phyloP scores from a whole-genome alignment of 2,113 vertebrate species.

The Aegotheles bennettii region DNA sequence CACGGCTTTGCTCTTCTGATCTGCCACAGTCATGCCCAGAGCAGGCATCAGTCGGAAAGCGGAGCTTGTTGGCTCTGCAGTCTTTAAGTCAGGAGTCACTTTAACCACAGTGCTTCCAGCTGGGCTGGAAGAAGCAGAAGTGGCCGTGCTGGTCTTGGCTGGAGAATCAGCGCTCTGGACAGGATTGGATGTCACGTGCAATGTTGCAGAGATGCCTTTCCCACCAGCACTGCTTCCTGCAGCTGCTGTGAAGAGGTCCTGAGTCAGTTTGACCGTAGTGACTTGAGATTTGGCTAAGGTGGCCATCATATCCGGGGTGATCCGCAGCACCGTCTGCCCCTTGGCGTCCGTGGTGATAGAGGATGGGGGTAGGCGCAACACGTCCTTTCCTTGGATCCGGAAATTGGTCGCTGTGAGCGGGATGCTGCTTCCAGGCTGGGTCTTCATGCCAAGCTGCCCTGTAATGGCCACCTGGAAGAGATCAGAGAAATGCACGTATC shows the following conservation, averaged over 20 bases:
- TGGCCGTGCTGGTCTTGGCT: constrained; percentile 58
- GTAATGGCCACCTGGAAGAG: constrained; percentile 88
- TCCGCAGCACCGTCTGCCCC: constrained; percentile 93
- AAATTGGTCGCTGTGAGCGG: constrained; percentile 91
- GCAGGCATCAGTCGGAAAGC: constrained; percentile 94
- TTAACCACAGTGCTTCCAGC: constrained; percentile 82
- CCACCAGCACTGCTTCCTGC: constrained; percentile 57
- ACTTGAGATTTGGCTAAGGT: constrained; percentile 93
- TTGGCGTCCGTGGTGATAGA: constrained; percentile 96
- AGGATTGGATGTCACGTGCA: constrained; percentile 84
- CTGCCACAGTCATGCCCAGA: constrained; percentile 84
- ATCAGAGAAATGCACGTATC: neutral
- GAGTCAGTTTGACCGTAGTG: constrained; percentile 92
- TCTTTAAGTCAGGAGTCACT: constrained; percentile 83
- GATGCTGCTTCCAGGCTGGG: constrained; percentile 78
- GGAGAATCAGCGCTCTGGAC: constrained; percentile 76
- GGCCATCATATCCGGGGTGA: constrained; percentile 99
- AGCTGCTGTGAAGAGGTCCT: constrained; percentile 86
- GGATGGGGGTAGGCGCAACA: constrained; percentile 89
- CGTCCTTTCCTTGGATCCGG: constrained; percentile 94
- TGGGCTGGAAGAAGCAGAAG: constrained; percentile 69
- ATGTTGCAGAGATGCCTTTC: constrained; percentile 92
- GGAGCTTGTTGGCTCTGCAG: constrained; percentile 76
- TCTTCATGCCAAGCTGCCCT: constrained; percentile 90
- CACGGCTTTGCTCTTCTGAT: constrained; percentile 86